These are phyloP conservation scores for Eilema caniola DNA, from an alignment of 2,888 invertebrate species.

Conservation along the genomic window DNA sequence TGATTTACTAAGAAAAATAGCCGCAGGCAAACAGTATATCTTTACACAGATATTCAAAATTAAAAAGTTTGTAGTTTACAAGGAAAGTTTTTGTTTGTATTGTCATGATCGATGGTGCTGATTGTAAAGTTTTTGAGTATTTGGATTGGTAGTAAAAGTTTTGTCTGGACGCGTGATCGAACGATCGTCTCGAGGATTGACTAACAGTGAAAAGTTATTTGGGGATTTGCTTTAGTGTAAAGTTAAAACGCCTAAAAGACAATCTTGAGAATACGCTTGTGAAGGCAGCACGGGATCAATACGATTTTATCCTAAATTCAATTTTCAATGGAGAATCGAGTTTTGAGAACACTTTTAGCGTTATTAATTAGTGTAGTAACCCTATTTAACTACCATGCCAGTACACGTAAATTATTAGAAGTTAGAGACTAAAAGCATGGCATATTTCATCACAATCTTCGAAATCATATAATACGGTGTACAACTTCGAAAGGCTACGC, in stretches of 20 bases:
- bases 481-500: too few relatives aligned
- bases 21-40: slow-evolving; percentile 12
- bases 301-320: too few relatives aligned
- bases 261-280: background rate
- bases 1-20: slow-evolving; percentile 19
- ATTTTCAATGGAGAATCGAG: too few relatives aligned
- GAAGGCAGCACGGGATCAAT: background rate
- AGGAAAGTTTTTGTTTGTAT: slow-evolving; percentile 14
- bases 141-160: background rate
- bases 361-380: too few relatives aligned
- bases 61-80: slow-evolving; percentile 11
- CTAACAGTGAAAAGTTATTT: background rate
- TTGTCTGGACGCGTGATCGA: slow-evolving; percentile 17
- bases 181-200: slow-evolving; percentile 17
- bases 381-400: too few relatives aligned
- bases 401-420: background rate
- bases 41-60: slow-evolving; percentile 12
- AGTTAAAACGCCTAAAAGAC: background rate
- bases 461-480: background rate
- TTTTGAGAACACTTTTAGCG: too few relatives aligned
- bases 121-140: slow-evolving; percentile 45
- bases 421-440: background rate
- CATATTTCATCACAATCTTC: background rate
- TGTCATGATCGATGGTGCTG: slow-evolving; percentile 23
- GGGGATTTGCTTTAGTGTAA: background rate